These are phyloP conservation scores for Desoria tigrina DNA, from an alignment of 2,888 invertebrate species.

Conservation along the genomic window DNA sequence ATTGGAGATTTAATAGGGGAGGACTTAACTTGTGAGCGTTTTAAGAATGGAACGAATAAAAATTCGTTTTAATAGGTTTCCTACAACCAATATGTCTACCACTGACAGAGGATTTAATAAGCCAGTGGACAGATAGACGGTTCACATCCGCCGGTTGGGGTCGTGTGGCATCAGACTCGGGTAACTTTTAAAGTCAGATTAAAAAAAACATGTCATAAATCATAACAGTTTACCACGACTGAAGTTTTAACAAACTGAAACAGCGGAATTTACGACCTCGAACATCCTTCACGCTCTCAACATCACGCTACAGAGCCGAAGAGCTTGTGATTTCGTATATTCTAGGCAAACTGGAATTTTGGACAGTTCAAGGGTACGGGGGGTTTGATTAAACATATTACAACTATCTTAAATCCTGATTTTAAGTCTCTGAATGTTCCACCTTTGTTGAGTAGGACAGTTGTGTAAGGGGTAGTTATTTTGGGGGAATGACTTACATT, in stretches of 20 bases:
- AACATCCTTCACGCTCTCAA: slow-evolving; percentile 34
- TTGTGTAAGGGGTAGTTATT: no score
- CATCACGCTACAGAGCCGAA: slow-evolving; percentile 25
- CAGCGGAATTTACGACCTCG: slow-evolving; percentile 18
- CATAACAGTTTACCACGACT: no score
- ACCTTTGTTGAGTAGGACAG: background rate
- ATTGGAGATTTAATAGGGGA: no score
- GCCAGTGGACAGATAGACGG: slow-evolving; percentile 23
- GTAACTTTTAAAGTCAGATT: no score
- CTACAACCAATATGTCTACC: slow-evolving; percentile 39
- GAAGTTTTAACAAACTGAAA: no score
- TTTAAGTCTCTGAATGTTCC: no score
- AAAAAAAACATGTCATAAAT: no score
- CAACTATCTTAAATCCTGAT: no score
- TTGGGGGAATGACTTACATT: no score
- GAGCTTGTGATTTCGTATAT: slow-evolving; percentile 27
- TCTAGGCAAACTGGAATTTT: slow-evolving; percentile 22
- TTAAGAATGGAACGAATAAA: no score
- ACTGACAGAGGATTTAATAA: slow-evolving; percentile 13
- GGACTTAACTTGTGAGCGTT: no score
- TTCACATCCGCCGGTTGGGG: slow-evolving; percentile 37
- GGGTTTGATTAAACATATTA: no score
- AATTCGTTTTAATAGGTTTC: slow-evolving; percentile 29
- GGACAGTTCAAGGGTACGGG: slow-evolving; percentile 30
- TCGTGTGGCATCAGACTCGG: slow-evolving; percentile 12